Conservation (phyloP, 1,140 invertebrate species). For the Dendrolimus kikuchii region DNA sequence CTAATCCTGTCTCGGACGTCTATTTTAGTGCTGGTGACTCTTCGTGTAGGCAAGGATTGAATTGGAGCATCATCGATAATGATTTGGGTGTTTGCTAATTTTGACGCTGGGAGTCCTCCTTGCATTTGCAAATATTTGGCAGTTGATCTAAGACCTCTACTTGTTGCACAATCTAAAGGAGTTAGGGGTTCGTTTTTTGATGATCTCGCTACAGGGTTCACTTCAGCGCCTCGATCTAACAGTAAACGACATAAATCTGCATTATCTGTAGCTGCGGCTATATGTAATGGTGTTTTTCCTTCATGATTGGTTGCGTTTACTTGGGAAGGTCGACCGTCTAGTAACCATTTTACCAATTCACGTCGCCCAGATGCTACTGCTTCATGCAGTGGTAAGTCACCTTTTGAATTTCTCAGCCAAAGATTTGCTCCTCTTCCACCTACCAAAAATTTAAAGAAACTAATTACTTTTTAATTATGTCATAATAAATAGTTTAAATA, state of each 20-base stretch:
- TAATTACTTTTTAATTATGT: background rate
- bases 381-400: constrained; percentile 95
- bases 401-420: constrained; percentile 92
- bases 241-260: constrained; percentile 94
- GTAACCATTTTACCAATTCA: constrained; percentile 89
- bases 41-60: constrained; percentile 53
- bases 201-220: constrained; percentile 88
- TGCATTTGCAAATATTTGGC: constrained; percentile 95
- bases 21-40: constrained; percentile 70
- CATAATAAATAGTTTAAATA: constrained; percentile 1
- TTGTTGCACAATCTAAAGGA: constrained; percentile 91
- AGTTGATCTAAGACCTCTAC: constrained; percentile 87
- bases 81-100: constrained; percentile 73
- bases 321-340: constrained; percentile 85
- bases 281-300: constrained; percentile 93
- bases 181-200: constrained; percentile 88
- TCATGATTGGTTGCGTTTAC: constrained; percentile 93
- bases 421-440: constrained; percentile 89
- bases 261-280: constrained; percentile 95
- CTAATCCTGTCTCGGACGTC: constrained; percentile 64
- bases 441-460: constrained; percentile 35
- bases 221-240: constrained; percentile 84
- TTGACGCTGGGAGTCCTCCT: constrained; percentile 85
- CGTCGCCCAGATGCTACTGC: constrained; percentile 92
- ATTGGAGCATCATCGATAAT: constrained; percentile 60